Base-by-base conservation (phyloP, 2,888 invertebrate species). In the Drosophila anomalata region DNA sequence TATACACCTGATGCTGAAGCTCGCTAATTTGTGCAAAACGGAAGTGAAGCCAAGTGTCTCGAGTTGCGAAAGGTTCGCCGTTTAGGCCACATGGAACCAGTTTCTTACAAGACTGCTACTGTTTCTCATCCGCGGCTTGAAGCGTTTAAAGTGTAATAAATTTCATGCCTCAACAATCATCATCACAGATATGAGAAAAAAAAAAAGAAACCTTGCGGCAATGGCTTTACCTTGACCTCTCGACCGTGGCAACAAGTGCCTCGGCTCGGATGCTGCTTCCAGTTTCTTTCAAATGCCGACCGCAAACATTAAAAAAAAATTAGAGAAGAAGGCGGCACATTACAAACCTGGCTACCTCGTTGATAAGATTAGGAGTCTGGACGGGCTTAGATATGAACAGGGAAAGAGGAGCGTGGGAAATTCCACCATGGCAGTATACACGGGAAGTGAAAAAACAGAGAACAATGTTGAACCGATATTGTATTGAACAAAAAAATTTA, bases 151-250 rank as follows among this genome's bases (percentile, higher is more conserved):
- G 46, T n/a, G 36, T 47, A n/a, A 29, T 57, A 55, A 47, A 61
- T 20, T 44, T 50, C 5, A 31, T 7, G 24, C n/a, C 31, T 7
- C 14, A 48, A 8, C 26, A 11, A 6, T 14, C 17, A 17, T 17
- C 17, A 17, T 17, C n/a, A 12, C 8, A 55, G 41, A 42, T 48
- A 20, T 41, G 44, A 33, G 42, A 44, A 44, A 61, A 41, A 14
- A 14, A 26, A 39, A n/a, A 26, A 24, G 22, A 36, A 52, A n/a
- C 36, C n/a, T 14, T 36, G 36, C 36, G n/a, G 7, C 14, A 36
- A 36, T 36, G 36, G 36, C 36, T 6, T 36, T 14, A 57, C 62
- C 68, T 82, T 79, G 77, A 79, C 77, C 77, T 74, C 69, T 3
- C 4, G 33, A 31, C 29, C 22, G 5, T 9, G 6, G 22, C 54